A percentile compares a stretch with the other conserved stretches of the same genome.
Evolutionary conservation across 1,140 invertebrate genomes (phyloP).

Genomic region (Ectropis grisescens): DNA sequence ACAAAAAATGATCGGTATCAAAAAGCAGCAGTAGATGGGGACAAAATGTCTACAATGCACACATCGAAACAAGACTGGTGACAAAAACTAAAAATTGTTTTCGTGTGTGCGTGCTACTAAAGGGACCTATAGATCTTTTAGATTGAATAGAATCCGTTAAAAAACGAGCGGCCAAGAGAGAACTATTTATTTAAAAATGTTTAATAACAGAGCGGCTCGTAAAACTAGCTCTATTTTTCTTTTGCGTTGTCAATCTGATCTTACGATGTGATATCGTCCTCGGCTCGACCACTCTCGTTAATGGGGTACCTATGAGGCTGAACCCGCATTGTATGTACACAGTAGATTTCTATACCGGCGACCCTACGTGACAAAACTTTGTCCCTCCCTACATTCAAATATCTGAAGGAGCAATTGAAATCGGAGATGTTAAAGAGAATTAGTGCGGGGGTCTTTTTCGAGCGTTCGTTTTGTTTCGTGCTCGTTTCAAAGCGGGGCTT

Average conservation of each 20-base stretch:
- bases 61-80: conserved; percentile 26
- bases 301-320: conserved; percentile 60
- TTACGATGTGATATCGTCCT: conserved; percentile 55
- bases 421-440: conserved; percentile 68
- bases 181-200: conserved; percentile 57
- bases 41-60: conserved; percentile 49
- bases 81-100: conserved; percentile 43
- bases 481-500: conserved; percentile 53
- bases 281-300: conserved; percentile 54
- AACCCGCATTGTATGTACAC: conserved; percentile 57
- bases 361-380: conserved; percentile 67
- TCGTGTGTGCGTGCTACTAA: conserved; percentile 35
- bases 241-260: conserved; percentile 59
- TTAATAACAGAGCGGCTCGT: conserved; percentile 61
- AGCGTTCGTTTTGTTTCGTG: conserved; percentile 59
- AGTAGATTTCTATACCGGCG: conserved; percentile 40
- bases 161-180: conserved; percentile 36
- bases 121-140: conserved; percentile 45
- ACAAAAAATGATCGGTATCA: conserved; percentile 65
- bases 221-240: conserved; percentile 51
- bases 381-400: conserved; percentile 67
- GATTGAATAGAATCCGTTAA: conserved; percentile 42
- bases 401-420: conserved; percentile 70
- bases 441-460: conserved; percentile 64
- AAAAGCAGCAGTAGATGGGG: conserved; percentile 47